Percentiles rank a stretch among this genome's conserved stretches.
Conservation (phyloP, 2,113 vertebrate species). For the Oryzias melastigma region DNA sequence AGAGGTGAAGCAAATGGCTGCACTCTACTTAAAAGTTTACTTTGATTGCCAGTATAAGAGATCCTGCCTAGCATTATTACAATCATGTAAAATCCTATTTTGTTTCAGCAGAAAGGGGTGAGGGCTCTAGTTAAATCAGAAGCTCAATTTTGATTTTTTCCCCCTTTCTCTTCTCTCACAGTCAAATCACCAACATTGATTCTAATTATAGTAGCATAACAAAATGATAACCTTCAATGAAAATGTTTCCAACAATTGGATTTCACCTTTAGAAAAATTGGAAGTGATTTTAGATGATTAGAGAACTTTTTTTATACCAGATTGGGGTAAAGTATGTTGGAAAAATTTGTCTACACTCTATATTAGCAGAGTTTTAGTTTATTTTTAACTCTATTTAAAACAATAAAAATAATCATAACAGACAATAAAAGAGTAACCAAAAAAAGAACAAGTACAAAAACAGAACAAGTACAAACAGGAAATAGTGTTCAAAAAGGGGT, state of each 20-base stretch:
- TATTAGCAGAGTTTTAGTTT: neutral
- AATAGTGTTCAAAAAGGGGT: no score
- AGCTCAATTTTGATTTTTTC: neutral
- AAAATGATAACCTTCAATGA: neutral
- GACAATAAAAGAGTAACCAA: no score
- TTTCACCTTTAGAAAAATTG: neutral
- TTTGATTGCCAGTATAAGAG: conserved; percentile 4
- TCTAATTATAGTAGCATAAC: neutral
- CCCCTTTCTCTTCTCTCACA: neutral
- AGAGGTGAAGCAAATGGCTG: conserved; percentile 1
- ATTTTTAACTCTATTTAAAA: no score
- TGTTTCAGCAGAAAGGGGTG: neutral
- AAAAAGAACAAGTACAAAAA: no score
- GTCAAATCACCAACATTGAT: neutral
- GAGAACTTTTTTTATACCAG: neutral
- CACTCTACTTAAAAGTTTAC: conserved; percentile 3
- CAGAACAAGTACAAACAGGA: no score
- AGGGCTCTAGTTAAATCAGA: neutral
- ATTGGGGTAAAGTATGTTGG: neutral
- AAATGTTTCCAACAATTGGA: neutral
- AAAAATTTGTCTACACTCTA: neutral
- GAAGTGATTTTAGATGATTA: neutral
- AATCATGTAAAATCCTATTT: neutral
- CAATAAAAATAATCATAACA: no score
- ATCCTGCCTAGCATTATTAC: neutral